Conservation (phyloP, 2,888 invertebrate species). For the Drosophila conformis region DNA sequence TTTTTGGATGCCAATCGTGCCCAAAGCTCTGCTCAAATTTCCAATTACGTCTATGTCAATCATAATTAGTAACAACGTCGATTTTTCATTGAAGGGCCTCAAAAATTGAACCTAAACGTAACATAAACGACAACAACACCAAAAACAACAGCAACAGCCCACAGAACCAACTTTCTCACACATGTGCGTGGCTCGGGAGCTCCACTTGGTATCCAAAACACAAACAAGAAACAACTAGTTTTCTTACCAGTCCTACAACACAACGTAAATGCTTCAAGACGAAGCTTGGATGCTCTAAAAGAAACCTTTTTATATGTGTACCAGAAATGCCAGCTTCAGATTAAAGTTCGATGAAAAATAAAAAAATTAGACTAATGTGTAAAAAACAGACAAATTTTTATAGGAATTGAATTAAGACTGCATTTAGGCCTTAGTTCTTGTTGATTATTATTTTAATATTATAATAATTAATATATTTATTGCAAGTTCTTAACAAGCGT, state of each 20-base stretch:
- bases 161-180: slow-evolving; percentile 72
- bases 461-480: neutral
- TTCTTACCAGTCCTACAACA: slow-evolving; percentile 29
- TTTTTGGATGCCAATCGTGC: slow-evolving; percentile 40
- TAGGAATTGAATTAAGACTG: neutral
- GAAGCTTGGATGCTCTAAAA: slow-evolving; percentile 28
- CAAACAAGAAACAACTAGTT: slow-evolving; percentile 26
- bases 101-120: slow-evolving; percentile 64
- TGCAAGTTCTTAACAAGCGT: too few relatives aligned
- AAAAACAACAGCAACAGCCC: slow-evolving; percentile 24
- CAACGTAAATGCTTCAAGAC: neutral
- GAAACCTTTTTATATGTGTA: rapidly evolving
- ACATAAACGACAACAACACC: slow-evolving; percentile 55
- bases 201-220: slow-evolving; percentile 43
- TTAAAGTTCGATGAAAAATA: neutral
- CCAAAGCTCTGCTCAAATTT: slow-evolving; percentile 76
- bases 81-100: slow-evolving; percentile 80
- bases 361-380: rapidly evolving
- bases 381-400: neutral
- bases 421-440: neutral
- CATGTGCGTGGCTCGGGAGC: slow-evolving; percentile 75
- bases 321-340: neutral
- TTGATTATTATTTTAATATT: neutral
- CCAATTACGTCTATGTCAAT: slow-evolving; percentile 83
- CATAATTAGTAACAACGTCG: slow-evolving; percentile 83